These are phyloP conservation scores for Morone chrysops DNA, from an alignment of 2,113 vertebrate genomes.

Conservation along the genomic window DNA sequence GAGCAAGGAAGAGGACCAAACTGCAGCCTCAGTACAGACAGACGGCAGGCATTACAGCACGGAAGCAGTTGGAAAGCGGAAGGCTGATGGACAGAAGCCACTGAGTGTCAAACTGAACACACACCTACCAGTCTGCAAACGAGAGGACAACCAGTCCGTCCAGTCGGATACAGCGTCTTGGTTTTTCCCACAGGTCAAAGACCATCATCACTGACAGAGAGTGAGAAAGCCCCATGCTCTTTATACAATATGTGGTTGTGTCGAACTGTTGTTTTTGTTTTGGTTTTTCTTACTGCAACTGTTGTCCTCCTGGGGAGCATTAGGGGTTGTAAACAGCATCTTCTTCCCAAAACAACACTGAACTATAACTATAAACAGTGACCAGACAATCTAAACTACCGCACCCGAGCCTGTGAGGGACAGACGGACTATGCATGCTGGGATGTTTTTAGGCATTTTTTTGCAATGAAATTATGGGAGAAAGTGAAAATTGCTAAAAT, in stretches of 20 bases:
- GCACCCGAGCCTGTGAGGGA: background rate
- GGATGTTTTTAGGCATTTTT: no score
- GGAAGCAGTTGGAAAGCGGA: slow-evolving; percentile 46
- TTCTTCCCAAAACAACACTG: background rate
- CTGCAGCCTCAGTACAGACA: slow-evolving; percentile 61
- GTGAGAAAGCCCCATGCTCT: background rate
- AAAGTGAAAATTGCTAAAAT: no score
- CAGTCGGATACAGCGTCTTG: background rate
- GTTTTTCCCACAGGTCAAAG: background rate
- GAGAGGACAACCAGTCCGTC: background rate
- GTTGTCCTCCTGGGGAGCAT: background rate
- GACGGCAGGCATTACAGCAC: slow-evolving; percentile 52
- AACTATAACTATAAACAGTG: background rate
- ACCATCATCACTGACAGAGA: background rate
- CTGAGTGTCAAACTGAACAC: slow-evolving; percentile 34
- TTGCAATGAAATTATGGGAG: no score
- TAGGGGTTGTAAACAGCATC: background rate
- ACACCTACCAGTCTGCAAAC: slow-evolving; percentile 33
- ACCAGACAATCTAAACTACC: background rate
- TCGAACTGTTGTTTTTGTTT: background rate
- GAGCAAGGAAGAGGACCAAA: slow-evolving; percentile 66
- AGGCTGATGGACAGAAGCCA: slow-evolving; percentile 55
- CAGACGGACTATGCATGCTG: background rate
- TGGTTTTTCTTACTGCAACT: background rate
- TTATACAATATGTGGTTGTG: background rate